Percentiles rank a stretch among this genome's conserved stretches.
These are phyloP conservation scores for Reinhardtius hippoglossoides DNA, from an alignment of 2,113 vertebrate genomes.

Conservation along the genomic window DNA sequence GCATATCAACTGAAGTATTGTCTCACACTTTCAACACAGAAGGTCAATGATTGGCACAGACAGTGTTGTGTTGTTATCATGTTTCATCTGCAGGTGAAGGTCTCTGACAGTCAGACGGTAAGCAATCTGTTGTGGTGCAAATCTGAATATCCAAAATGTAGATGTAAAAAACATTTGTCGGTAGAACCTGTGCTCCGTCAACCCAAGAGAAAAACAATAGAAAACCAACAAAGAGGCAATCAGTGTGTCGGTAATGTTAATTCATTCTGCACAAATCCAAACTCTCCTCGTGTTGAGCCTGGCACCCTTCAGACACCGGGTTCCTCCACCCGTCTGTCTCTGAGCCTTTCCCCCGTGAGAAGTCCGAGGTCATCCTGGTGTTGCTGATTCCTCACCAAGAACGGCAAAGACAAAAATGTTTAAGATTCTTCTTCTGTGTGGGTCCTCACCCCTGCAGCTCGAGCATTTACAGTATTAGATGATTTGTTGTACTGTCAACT, in stretches of 20 bases:
- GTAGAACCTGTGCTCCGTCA: not conserved
- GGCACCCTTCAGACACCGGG: slow-evolving; percentile 5
- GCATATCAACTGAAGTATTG: slow-evolving; percentile 44
- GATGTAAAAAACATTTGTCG: slow-evolving; percentile 12
- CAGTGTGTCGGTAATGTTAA: slow-evolving; percentile 11
- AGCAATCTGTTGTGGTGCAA: not conserved
- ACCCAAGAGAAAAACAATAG: not conserved
- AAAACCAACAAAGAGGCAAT: not conserved
- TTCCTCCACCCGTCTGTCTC: slow-evolving; percentile 42
- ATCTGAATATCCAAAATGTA: not conserved
- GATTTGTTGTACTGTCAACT: slow-evolving; percentile 74
- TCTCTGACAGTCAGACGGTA: slow-evolving; percentile 27
- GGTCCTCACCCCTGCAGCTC: slow-evolving; percentile 58
- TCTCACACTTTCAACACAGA: slow-evolving; percentile 42
- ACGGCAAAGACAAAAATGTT: slow-evolving; percentile 37
- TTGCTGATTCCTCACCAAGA: slow-evolving; percentile 63
- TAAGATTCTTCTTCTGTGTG: slow-evolving; percentile 57
- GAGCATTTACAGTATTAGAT: slow-evolving; percentile 77
- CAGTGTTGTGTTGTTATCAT: slow-evolving; percentile 17
- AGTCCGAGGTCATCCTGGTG: slow-evolving; percentile 46
- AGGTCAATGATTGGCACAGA: slow-evolving; percentile 37
- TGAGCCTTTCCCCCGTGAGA: slow-evolving; percentile 33
- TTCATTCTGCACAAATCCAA: not conserved
- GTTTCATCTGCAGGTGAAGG: slow-evolving; percentile 42
- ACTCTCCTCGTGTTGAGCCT: not conserved